Conservation (phyloP, 2,888 invertebrate genomes). For the Diplolepis rosae region DNA sequence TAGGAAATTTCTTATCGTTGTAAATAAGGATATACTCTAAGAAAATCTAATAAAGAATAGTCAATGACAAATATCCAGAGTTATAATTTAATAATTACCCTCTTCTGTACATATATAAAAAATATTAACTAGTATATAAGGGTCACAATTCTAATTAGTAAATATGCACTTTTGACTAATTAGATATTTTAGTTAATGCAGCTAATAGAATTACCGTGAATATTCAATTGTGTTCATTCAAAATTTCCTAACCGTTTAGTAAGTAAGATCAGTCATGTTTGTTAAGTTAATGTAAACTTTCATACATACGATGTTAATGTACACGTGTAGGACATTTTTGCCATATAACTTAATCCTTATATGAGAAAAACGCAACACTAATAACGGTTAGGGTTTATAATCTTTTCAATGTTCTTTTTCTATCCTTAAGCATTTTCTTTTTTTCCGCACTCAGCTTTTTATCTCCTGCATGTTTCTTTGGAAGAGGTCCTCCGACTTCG, state of each 20-base stretch:
- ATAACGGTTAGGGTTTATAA: conserved; percentile 78
- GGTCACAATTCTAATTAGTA: conserved; percentile 48
- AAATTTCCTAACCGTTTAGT: conserved; percentile 57
- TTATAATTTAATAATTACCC: too few relatives aligned
- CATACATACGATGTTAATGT: conserved; percentile 61
- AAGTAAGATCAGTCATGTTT: conserved; percentile 63
- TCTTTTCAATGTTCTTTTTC: conserved; percentile 89
- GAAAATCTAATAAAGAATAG: too few relatives aligned
- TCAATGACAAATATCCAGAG: too few relatives aligned
- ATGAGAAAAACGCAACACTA: neutral
- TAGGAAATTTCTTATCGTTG: too few relatives aligned
- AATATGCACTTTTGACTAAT: conserved; percentile 47
- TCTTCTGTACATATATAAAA: conserved; percentile 71
- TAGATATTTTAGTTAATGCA: conserved; percentile 50
- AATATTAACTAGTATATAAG: conserved; percentile 63
- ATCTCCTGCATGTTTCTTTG: conserved; percentile 90
- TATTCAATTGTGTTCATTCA: conserved; percentile 38
- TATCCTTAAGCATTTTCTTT: conserved; percentile 86
- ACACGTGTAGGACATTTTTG: conserved; percentile 63
- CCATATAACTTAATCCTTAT: conserved; percentile 50
- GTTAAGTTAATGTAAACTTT: conserved; percentile 55
- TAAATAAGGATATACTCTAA: too few relatives aligned
- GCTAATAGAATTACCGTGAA: conserved; percentile 45
- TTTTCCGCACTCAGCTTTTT: conserved; percentile 83
- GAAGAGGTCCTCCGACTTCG: conserved; percentile 81